Evolutionary conservation across 2,888 invertebrate genomes (phyloP).

Genomic region (Heliothis peltigera): DNA sequence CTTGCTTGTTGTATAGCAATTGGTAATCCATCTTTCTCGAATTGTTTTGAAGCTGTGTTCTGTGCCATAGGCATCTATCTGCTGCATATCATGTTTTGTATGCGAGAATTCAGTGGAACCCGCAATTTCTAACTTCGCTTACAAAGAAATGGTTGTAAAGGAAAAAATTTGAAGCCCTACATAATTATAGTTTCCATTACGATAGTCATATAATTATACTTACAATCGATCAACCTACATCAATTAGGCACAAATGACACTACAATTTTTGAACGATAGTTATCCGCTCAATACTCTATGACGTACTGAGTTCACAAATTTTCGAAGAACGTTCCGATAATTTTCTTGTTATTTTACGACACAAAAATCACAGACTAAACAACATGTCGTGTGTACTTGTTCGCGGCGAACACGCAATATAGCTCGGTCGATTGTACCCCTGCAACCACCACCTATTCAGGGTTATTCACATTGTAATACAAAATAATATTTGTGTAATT

Average conservation of each 20-base stretch:
- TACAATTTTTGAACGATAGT: slow-evolving; percentile 8
- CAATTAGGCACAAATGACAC: slow-evolving; percentile 7
- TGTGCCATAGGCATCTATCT: neutral
- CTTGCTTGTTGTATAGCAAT: neutral
- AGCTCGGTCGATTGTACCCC: slow-evolving; percentile 28
- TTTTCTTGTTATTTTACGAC: slow-evolving; percentile 41
- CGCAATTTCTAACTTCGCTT: too few species aligned
- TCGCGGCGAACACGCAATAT: slow-evolving; percentile 51
- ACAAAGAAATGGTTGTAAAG: neutral
- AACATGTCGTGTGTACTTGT: slow-evolving; percentile 44
- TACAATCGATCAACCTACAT: slow-evolving; percentile 1
- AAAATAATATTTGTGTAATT: slow-evolving; percentile 10
- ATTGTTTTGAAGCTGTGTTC: neutral
- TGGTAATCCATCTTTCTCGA: neutral
- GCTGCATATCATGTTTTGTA: neutral
- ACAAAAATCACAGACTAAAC: slow-evolving; percentile 40
- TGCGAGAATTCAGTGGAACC: neutral
- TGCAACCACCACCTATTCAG: slow-evolving; percentile 12
- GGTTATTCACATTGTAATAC: neutral
- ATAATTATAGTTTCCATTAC: neutral
- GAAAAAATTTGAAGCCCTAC: neutral
- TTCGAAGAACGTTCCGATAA: slow-evolving; percentile 33
- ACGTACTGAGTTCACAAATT: slow-evolving; percentile 14
- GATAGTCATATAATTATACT: neutral
- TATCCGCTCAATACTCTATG: neutral